phyloP scores from a whole-genome alignment of 2,888 invertebrate genomes.

The Yponomeuta evonymella region DNA sequence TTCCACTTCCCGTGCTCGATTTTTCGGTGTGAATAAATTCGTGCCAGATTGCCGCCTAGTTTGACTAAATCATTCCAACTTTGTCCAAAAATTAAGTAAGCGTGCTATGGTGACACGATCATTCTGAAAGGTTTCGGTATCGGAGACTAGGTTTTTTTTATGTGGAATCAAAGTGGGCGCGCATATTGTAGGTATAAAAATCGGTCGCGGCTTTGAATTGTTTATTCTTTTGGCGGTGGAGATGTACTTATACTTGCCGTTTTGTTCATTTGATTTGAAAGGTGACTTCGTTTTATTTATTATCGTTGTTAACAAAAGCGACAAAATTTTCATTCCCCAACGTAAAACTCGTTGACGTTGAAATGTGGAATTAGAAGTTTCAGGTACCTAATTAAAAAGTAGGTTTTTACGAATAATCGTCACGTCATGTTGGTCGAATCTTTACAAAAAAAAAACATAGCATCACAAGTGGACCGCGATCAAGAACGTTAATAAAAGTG shows the following conservation, averaged over 20 bases:
- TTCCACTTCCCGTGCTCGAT: conserved; percentile 49
- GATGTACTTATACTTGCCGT: too few species aligned
- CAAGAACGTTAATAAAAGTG: too few species aligned
- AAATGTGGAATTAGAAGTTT: not conserved
- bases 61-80: conserved; percentile 59
- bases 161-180: not conserved
- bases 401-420: too few species aligned
- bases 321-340: too few species aligned
- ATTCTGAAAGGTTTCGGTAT: not conserved
- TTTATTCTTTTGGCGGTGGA: not conserved
- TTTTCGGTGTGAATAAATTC: conserved; percentile 63
- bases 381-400: too few species aligned
- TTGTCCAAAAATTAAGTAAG: conserved; percentile 23
- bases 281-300: too few species aligned
- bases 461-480: not conserved
- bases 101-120: not conserved
- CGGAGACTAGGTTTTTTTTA: not conserved
- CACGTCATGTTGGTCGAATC: not conserved
- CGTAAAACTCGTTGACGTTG: not conserved
- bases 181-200: not conserved
- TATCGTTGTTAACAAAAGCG: too few species aligned
- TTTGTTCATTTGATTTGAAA: too few species aligned
- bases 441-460: not conserved
- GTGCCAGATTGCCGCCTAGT: conserved; percentile 58
- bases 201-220: not conserved